A percentile compares a stretch with the other conserved stretches of the same genome.
phyloP scores from a whole-genome alignment of 1,140 invertebrate species.

The Zaprionus africanus region DNA sequence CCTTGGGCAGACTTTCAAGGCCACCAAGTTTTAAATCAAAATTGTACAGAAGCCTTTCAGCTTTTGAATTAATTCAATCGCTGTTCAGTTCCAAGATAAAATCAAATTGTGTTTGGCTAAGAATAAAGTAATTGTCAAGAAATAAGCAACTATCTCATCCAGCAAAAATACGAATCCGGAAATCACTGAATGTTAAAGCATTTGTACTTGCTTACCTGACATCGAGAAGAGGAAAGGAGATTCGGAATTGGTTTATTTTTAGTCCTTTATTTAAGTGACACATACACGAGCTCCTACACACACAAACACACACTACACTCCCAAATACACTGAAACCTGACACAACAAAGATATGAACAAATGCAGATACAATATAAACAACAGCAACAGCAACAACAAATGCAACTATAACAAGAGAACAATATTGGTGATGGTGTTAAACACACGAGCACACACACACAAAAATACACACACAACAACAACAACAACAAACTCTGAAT shows the following conservation, averaged over 20 bases:
- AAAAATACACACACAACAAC: conserved; percentile 51
- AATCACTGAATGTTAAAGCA: conserved; percentile 9
- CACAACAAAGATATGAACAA: conserved; percentile 11
- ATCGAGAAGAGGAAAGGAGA: conserved; percentile 17
- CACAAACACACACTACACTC: conserved; percentile 19
- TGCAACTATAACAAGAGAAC: conserved; percentile 22
- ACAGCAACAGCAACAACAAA: conserved; percentile 24
- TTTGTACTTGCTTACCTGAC: conserved; percentile 45
- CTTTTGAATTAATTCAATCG: not conserved
- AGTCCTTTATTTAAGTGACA: conserved; percentile 71
- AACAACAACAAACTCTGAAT: conserved; percentile 18
- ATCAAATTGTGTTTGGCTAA: conserved; percentile 34
- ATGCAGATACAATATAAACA: conserved; percentile 23
- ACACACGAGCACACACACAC: conserved; percentile 53
- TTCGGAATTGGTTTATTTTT: conserved; percentile 69
- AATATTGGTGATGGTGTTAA: conserved; percentile 72
- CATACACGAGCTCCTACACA: conserved; percentile 37
- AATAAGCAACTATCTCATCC: not conserved
- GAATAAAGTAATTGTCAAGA: conserved; percentile 6
- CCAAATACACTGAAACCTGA: conserved; percentile 8
- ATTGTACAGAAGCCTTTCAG: not conserved
- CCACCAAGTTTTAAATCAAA: not conserved
- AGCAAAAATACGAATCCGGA: conserved; percentile 16
- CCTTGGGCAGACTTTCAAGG: not conserved
- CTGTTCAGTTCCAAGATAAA: conserved; percentile 20